These are phyloP conservation scores for Drosophila pegasa DNA, from an alignment of 2,888 invertebrate genomes.

Conservation along the genomic window DNA sequence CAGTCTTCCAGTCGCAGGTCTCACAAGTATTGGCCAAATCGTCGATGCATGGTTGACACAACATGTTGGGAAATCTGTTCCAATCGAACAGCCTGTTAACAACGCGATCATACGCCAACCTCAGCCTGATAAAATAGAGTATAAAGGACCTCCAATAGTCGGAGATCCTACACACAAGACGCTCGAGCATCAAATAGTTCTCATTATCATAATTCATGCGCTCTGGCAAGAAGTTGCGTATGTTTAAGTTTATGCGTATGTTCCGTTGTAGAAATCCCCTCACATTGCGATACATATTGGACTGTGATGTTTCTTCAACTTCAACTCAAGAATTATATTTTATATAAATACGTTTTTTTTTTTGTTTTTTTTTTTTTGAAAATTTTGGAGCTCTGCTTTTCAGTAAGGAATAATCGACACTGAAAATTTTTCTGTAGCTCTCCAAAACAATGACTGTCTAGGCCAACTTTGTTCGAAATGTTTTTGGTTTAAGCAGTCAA, in stretches of 20 bases:
- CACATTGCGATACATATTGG: background rate
- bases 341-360: too few relatives aligned
- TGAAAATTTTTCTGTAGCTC: background rate
- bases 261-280: too few relatives aligned
- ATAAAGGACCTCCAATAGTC: too few relatives aligned
- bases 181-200: too few relatives aligned
- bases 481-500: background rate
- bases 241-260: too few relatives aligned
- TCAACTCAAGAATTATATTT: too few relatives aligned
- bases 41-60: background rate
- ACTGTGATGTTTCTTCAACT: background rate
- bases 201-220: too few relatives aligned
- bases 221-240: too few relatives aligned
- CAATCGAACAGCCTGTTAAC: background rate
- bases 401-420: background rate
- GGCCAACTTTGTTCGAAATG: background rate
- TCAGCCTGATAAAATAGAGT: accelerated
- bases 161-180: background rate
- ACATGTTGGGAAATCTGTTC: too few relatives aligned
- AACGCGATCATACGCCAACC: background rate
- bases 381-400: background rate
- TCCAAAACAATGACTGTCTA: background rate
- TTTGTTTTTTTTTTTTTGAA: too few relatives aligned
- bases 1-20: slow-evolving; percentile 1
- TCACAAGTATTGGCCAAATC: background rate